Evolutionary conservation across 2,888 invertebrate species (phyloP), one percentile per base, ranked within the genome.

Genomic region (Pseudeuparius sepicola): DNA sequence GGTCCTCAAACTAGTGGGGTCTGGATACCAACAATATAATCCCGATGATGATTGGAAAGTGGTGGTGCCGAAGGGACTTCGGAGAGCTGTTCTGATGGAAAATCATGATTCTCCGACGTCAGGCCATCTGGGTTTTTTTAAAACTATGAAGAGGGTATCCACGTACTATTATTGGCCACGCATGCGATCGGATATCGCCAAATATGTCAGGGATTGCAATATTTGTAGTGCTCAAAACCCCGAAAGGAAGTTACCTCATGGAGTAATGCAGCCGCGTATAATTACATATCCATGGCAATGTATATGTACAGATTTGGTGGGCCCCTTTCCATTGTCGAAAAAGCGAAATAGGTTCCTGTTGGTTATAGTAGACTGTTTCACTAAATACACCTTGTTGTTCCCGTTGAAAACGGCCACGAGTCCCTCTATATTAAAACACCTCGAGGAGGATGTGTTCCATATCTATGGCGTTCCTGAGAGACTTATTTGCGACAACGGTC

Each of bases 401-500:
- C 34, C 40, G 11, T 12, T 40, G n/a, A 23, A 28, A 14, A 16
- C 20, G n/a, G 39, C 39, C 24, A 37, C 27, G 18, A 31, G 34
- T 27, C 23, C 14, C 7, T 10, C 35, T 7, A 9, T 30, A 11
- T 14, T 16, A 11, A 31, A 31, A 4, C 25, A 31, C 25, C 4
- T 40, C 10, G 34, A 40, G 24, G 26, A 38, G 17, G 13, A 39
- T n/a, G 36, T 45, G 3, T 48, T 50, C 24, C 26, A 37, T 3
- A 24, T 37, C 5, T 49, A 42, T 33, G 47, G 47, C 4, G 43
- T 48, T 1, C 49, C 44, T 1, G 37, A 44, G 34, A 26, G n/a
- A 3, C n/a, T 50, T 2, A 36, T 42, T 12, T 41, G 41, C 6
- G 49, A 50, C 33, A 50, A 48, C 28, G 51, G 50, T 2, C 31